These are phyloP conservation scores for Drosophila anomelani DNA, from an alignment of 2,888 invertebrate genomes.

Conservation along the genomic window DNA sequence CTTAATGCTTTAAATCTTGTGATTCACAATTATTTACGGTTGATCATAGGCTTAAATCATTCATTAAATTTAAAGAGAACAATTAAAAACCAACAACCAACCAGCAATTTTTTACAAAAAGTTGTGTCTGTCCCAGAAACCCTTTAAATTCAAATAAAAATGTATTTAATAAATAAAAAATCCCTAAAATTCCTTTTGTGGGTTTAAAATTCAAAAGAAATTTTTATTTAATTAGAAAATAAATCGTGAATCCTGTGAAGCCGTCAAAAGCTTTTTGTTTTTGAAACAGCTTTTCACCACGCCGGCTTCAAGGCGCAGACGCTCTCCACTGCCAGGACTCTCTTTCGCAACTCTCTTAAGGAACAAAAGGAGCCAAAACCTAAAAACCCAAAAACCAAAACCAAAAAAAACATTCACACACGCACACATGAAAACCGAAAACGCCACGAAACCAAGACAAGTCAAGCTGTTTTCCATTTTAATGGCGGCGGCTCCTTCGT, in stretches of 20 bases:
- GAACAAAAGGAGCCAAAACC: neutral
- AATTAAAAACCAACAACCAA: neutral
- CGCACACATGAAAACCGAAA: conserved; percentile 1
- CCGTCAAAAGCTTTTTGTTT: conserved; percentile 14
- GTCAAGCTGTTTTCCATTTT: conserved; percentile 70
- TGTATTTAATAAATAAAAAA: neutral
- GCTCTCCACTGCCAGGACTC: conserved; percentile 1
- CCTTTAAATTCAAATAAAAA: conserved; percentile 27
- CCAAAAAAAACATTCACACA: conserved; percentile 1
- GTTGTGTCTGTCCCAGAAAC: no score
- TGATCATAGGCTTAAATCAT: neutral
- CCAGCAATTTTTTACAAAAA: neutral
- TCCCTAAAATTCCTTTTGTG: neutral
- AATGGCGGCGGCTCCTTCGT: conserved; percentile 44
- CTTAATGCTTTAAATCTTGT: no score
- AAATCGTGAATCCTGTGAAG: conserved; percentile 50
- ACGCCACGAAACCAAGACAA: conserved; percentile 37
- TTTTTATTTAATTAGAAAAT: conserved; percentile 70
- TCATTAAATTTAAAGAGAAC: neutral
- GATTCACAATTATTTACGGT: no score
- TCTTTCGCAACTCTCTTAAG: conserved; percentile 23
- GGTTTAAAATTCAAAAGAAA: conserved; percentile 34
- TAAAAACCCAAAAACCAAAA: conserved; percentile 12
- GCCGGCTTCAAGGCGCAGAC: conserved; percentile 20
- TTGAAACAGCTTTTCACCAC: conserved; percentile 30